These are phyloP conservation scores for Lethenteron reissneri DNA, from an alignment of 2,113 vertebrate species.

Conservation along the genomic window DNA sequence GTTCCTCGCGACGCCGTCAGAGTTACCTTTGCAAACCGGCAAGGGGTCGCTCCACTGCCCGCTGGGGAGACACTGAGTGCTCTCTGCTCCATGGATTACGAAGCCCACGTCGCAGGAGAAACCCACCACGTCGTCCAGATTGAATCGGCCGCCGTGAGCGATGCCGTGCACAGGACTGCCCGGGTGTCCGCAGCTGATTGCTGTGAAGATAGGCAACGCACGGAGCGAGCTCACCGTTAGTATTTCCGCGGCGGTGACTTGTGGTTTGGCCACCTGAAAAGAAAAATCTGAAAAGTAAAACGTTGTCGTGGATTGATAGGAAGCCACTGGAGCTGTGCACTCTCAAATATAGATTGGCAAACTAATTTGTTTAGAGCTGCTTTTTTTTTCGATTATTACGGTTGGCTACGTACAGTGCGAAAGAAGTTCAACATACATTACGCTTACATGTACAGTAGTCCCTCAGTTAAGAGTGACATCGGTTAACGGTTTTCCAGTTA, in stretches of 20 bases:
- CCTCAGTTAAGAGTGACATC: too few species aligned
- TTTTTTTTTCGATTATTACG: too few species aligned
- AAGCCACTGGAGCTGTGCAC: too few species aligned
- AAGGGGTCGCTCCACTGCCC: constrained; percentile 74
- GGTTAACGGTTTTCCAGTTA: too few species aligned
- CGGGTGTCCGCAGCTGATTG: constrained; percentile 85
- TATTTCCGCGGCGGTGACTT: not conserved
- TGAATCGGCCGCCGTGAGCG: constrained; percentile 78
- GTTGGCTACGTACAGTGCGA: too few species aligned
- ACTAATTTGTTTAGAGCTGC: too few species aligned
- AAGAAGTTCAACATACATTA: too few species aligned
- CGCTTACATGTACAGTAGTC: too few species aligned
- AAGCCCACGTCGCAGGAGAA: constrained; percentile 69
- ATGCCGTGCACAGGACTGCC: constrained; percentile 64
- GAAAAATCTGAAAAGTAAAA: not conserved
- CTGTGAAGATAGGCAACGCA: constrained; percentile 19
- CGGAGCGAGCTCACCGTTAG: not conserved
- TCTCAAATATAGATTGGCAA: too few species aligned
- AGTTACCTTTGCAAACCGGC: constrained; percentile 71
- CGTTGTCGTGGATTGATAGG: not conserved
- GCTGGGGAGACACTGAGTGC: constrained; percentile 56
- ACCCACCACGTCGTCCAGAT: constrained; percentile 63
- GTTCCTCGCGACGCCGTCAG: fast-evolving
- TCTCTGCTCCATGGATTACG: constrained; percentile 39
- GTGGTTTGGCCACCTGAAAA: not conserved